Conservation (phyloP, 1,140 invertebrate species). For the Melipona quadrifasciata region DNA sequence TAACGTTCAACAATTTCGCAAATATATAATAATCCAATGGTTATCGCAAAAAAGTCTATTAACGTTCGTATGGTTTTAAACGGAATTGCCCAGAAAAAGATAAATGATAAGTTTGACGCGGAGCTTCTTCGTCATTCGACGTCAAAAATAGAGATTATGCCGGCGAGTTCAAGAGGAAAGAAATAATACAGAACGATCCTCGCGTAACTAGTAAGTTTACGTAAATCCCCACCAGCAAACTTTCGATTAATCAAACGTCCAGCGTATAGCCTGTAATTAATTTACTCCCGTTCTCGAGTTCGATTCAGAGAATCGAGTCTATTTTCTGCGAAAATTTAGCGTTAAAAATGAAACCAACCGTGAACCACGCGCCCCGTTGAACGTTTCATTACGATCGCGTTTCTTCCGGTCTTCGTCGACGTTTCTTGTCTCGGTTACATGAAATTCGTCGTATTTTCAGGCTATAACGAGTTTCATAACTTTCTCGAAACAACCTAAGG, state of each 20-base stretch:
- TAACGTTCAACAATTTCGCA: not conserved
- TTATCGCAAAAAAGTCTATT: not conserved
- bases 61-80: no score
- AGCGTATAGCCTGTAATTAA: constrained; percentile 2
- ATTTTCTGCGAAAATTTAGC: not conserved
- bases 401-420: not conserved
- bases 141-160: not conserved
- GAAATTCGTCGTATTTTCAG: not conserved
- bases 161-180: not conserved
- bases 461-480: not conserved
- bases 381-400: not conserved
- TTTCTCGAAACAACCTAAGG: not conserved
- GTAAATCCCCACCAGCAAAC: constrained; percentile 8
- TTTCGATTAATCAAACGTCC: constrained; percentile 14
- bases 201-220: constrained; percentile 15
- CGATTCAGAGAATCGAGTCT: not conserved
- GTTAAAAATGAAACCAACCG: not conserved
- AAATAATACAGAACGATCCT: constrained; percentile 13
- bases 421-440: no score
- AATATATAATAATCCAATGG: not conserved
- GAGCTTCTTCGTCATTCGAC: not conserved
- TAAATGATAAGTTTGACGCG: not conserved
- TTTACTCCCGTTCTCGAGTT: constrained; percentile 11
- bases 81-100: not conserved
- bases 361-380: not conserved